phyloP scores from a whole-genome alignment of 1,140 invertebrate species.

The Hyles euphorbiae region DNA sequence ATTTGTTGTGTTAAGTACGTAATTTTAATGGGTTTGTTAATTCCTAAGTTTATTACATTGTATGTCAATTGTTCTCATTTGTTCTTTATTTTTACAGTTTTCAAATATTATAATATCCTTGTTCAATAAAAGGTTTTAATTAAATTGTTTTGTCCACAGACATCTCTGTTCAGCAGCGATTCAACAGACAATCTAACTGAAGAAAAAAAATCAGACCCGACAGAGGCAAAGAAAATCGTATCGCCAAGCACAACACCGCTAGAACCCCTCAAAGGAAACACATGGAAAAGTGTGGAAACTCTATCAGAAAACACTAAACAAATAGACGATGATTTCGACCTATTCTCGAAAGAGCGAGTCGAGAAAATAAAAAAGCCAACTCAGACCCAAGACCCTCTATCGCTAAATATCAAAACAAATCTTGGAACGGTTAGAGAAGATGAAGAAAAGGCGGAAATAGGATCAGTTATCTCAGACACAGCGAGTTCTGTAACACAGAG shows the following conservation, averaged over 20 bases:
- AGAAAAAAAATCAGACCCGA: slow-evolving; percentile 23
- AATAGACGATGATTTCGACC: slow-evolving; percentile 67
- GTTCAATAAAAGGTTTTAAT: too few species aligned
- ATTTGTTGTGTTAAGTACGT: too few species aligned
- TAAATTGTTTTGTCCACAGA: slow-evolving; percentile 38
- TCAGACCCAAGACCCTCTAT: slow-evolving; percentile 36
- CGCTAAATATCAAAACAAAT: slow-evolving; percentile 56
- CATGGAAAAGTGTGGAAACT: slow-evolving; percentile 52
- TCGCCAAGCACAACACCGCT: slow-evolving; percentile 56
- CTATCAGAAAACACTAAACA: slow-evolving; percentile 30
- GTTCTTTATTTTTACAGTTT: too few species aligned
- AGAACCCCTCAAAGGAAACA: slow-evolving; percentile 47
- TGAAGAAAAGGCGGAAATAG: slow-evolving; percentile 56
- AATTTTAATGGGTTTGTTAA: too few species aligned
- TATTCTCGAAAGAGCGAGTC: slow-evolving; percentile 57
- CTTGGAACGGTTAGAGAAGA: slow-evolving; percentile 64
- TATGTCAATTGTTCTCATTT: too few species aligned
- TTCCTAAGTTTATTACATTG: too few species aligned
- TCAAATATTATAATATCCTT: too few species aligned
- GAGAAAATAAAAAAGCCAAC: slow-evolving; percentile 34
- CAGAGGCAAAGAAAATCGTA: slow-evolving; percentile 22
- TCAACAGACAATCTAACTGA: slow-evolving; percentile 54
- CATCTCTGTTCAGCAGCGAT: slow-evolving; percentile 52
- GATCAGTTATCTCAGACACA: slow-evolving; percentile 32
- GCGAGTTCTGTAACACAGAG: slow-evolving; percentile 36